Conservation (phyloP, 2,113 vertebrate genomes). For the Nycticebus coucang region DNA sequence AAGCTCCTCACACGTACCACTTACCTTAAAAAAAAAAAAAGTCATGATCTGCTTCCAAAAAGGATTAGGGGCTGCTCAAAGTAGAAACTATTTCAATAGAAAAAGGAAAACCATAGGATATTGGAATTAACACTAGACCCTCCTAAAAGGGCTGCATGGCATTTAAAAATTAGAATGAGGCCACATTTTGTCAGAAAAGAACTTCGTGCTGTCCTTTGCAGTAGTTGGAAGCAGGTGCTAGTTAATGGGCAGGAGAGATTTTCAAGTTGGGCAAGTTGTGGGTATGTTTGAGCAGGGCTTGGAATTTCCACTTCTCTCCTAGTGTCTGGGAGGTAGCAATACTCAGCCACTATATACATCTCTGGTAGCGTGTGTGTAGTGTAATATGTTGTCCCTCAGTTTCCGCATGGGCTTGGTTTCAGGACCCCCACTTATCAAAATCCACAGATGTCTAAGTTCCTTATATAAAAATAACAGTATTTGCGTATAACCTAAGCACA, state of each 20-base stretch:
- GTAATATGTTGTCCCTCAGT: not conserved
- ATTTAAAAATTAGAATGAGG: conserved; percentile 4
- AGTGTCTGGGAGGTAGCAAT: not conserved
- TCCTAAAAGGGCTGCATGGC: not conserved
- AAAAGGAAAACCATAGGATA: not conserved
- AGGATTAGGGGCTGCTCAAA: not conserved
- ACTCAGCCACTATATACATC: not conserved
- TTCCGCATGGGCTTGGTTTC: not conserved
- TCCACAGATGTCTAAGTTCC: not conserved
- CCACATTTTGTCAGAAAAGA: not conserved
- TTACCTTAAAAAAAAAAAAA: not conserved
- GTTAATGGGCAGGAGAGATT: not conserved
- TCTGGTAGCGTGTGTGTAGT: not conserved
- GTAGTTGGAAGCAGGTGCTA: not conserved
- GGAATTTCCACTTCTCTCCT: not conserved
- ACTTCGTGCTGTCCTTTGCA: not conserved
- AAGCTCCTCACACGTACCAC: not conserved
- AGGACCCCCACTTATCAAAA: not conserved
- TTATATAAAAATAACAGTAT: not conserved
- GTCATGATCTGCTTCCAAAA: not conserved
- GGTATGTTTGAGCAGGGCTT: not conserved
- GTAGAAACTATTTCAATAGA: not conserved
- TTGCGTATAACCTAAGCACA: not conserved
- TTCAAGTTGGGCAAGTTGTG: not conserved
- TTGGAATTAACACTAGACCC: not conserved